Evolutionary conservation across 2,797 vertebrate genomes (phyloP).

Genomic region (Hephaestus fuliginosus): DNA sequence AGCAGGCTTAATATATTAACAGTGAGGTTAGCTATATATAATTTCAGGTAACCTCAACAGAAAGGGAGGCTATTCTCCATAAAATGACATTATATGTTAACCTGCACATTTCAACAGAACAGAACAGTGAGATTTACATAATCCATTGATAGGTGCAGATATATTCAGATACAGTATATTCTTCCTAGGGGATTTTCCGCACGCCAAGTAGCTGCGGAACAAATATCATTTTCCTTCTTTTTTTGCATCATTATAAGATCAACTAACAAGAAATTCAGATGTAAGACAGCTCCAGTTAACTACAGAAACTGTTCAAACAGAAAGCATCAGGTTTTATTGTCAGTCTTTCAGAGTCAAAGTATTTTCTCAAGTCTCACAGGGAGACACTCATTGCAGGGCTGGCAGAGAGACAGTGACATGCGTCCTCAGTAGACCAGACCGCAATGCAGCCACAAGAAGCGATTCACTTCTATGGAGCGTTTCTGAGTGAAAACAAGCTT

Average conservation of each 20-base stretch:
- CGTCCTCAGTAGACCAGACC: not conserved
- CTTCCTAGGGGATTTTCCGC: not conserved
- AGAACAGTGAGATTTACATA: not conserved
- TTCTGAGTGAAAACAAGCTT: not conserved
- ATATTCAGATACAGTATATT: not conserved
- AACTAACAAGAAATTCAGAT: not conserved
- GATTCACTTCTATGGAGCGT: not conserved
- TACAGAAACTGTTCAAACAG: not conserved
- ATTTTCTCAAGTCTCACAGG: not conserved
- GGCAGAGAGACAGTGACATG: not conserved
- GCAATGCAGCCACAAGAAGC: not conserved
- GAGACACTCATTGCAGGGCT: not conserved
- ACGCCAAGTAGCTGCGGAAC: not conserved
- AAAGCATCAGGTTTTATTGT: not conserved
- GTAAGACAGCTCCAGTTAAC: not conserved
- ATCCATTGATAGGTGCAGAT: slow-evolving; percentile 13
- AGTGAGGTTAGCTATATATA: not conserved
- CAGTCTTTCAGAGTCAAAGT: slow-evolving; percentile 3
- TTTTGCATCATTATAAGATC: not conserved
- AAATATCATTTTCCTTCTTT: not conserved
- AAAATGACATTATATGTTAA: not conserved
- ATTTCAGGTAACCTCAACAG: slow-evolving; percentile 9
- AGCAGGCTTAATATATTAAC: not conserved
- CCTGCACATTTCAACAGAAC: not conserved
- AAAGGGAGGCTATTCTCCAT: not conserved